phyloP scores from a whole-genome alignment of 1,140 invertebrate species.

The Atopsyche davidsoni region DNA sequence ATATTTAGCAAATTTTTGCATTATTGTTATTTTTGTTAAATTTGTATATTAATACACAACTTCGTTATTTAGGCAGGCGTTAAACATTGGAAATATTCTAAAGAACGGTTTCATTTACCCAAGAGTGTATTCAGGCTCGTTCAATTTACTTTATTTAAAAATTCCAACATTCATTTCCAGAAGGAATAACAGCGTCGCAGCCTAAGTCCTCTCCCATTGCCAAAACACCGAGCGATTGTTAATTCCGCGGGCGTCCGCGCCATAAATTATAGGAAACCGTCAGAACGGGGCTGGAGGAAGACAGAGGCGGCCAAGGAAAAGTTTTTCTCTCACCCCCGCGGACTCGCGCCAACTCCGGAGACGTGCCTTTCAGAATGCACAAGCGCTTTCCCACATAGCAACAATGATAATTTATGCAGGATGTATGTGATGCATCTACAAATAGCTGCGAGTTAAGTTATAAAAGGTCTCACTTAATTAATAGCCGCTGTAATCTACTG shows the following conservation, averaged over 20 bases:
- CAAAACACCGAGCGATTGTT: slow-evolving; percentile 14
- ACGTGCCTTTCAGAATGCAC: slow-evolving; percentile 4
- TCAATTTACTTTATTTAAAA: too few relatives aligned
- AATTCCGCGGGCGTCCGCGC: slow-evolving; percentile 26
- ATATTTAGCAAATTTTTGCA: not conserved
- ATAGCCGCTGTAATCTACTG: too few relatives aligned
- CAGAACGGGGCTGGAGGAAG: slow-evolving; percentile 17
- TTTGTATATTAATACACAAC: not conserved
- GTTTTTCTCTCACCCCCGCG: slow-evolving; percentile 19
- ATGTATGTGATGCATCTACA: slow-evolving; percentile 5
- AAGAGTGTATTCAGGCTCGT: too few relatives aligned
- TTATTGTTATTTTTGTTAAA: not conserved
- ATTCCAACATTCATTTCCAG: too few relatives aligned
- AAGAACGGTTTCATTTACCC: too few relatives aligned
- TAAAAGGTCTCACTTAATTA: too few relatives aligned
- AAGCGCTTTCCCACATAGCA: slow-evolving; percentile 12
- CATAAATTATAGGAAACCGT: slow-evolving; percentile 31
- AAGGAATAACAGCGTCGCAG: too few relatives aligned
- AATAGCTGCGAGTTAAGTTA: too few relatives aligned
- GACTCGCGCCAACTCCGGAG: not conserved
- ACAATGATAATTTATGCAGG: slow-evolving; percentile 3
- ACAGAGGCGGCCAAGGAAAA: slow-evolving; percentile 22
- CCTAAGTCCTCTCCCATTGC: too few relatives aligned
- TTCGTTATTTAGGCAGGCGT: too few relatives aligned
- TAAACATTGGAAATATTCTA: too few relatives aligned